Evolutionary conservation across 2,797 vertebrate species (phyloP).

Genomic region (Diceros bicornis): DNA sequence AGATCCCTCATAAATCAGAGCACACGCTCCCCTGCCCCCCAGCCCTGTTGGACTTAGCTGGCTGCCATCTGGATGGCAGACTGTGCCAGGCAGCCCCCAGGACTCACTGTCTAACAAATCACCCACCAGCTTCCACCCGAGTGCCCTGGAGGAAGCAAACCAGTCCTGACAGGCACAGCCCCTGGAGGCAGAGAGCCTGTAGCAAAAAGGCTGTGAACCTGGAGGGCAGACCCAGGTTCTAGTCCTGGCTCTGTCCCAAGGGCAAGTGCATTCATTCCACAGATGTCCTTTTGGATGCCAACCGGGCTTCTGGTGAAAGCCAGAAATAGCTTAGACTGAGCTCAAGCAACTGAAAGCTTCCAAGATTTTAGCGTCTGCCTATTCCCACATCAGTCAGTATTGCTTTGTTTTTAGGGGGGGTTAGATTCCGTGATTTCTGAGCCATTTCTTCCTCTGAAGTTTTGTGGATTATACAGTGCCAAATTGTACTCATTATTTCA

Average conservation of each 20-base stretch:
- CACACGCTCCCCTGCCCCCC: neutral
- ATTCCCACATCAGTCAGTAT: neutral
- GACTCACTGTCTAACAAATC: neutral
- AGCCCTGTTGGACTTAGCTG: neutral
- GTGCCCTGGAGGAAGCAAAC: neutral
- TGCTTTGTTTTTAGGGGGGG: neutral
- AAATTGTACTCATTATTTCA: neutral
- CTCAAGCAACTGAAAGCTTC: neutral
- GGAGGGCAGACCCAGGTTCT: neutral
- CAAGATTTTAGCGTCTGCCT: neutral
- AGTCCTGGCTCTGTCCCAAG: neutral
- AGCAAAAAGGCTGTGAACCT: neutral
- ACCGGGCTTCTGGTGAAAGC: neutral
- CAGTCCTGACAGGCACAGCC: neutral
- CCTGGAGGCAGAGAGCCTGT: neutral
- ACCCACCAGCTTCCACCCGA: neutral
- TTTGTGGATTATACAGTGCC: neutral
- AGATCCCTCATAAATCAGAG: neutral
- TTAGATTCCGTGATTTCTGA: slow-evolving; percentile 21
- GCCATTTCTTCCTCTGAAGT: slow-evolving; percentile 12
- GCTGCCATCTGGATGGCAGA: slow-evolving; percentile 15
- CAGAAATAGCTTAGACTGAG: neutral
- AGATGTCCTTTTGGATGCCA: neutral
- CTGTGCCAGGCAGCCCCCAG: slow-evolving; percentile 11
- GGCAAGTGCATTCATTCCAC: neutral